These are phyloP conservation scores for Cheilosia grossa DNA, from an alignment of 2,888 invertebrate genomes.

Conservation along the genomic window DNA sequence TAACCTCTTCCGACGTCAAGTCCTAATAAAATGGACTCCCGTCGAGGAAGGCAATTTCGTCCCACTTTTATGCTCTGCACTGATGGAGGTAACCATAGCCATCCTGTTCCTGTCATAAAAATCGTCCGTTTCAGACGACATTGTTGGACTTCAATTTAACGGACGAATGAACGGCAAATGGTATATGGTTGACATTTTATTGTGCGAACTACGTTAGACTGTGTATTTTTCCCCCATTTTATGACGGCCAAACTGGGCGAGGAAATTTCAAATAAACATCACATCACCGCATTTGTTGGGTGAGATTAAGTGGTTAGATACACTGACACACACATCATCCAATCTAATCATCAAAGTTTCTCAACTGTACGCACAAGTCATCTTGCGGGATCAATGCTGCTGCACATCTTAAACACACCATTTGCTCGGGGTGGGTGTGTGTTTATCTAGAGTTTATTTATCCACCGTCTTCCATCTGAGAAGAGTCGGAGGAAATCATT, in stretches of 20 bases:
- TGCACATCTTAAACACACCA: conserved; percentile 13
- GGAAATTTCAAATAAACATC: conserved; percentile 66
- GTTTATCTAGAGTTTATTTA: conserved; percentile 45
- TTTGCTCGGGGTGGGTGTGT: conserved; percentile 46
- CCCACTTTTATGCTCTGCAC: conserved; percentile 16
- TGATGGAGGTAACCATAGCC: conserved; percentile 14
- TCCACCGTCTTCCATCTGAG: conserved; percentile 25
- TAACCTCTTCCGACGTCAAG: neutral
- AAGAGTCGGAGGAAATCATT: conserved; percentile 35
- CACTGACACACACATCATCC: conserved; percentile 33
- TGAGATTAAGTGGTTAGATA: conserved; percentile 68
- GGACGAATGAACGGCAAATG: conserved; percentile 45
- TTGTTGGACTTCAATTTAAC: conserved; percentile 72
- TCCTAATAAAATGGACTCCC: conserved; percentile 10
- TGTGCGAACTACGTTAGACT: conserved; percentile 30
- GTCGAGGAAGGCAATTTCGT: conserved; percentile 11
- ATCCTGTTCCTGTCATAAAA: conserved; percentile 49
- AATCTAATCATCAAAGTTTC: conserved; percentile 40
- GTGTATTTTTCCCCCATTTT: neutral
- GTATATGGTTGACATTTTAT: conserved; percentile 43
- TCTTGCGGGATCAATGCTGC: conserved; percentile 44
- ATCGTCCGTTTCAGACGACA: conserved; percentile 38
- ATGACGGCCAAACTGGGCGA: conserved; percentile 35
- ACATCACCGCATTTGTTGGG: conserved; percentile 35
- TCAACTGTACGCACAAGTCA: conserved; percentile 28